Conservation (phyloP, 2,797 vertebrate genomes). For the Hybognathus amarus region DNA sequence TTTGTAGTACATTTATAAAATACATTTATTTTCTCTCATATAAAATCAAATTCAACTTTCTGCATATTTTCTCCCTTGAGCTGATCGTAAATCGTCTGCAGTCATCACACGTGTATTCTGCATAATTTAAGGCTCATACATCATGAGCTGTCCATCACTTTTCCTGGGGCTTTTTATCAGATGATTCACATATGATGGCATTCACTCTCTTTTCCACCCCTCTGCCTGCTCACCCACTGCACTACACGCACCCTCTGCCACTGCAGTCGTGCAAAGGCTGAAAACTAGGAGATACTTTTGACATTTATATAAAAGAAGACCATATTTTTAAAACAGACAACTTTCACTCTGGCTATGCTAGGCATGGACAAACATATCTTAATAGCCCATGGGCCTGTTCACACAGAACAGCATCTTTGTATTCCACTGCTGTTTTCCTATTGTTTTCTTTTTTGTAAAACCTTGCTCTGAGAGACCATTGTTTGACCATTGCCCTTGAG, state of each 20-base stretch:
- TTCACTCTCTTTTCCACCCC: slow-evolving; percentile 32
- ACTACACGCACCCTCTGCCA: slow-evolving; percentile 13
- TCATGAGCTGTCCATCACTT: slow-evolving; percentile 47
- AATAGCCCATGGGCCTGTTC: background rate
- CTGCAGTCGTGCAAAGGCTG: background rate
- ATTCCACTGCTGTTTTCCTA: background rate
- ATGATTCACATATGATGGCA: slow-evolving; percentile 44
- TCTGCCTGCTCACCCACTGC: slow-evolving; percentile 41
- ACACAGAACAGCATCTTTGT: background rate
- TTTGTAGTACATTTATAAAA: slow-evolving; percentile 30
- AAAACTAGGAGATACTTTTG: slow-evolving; percentile 4
- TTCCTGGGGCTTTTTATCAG: slow-evolving; percentile 44
- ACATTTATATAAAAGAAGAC: background rate
- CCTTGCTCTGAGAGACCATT: background rate
- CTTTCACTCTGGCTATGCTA: background rate
- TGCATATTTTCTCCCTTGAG: slow-evolving; percentile 18
- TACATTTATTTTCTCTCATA: slow-evolving; percentile 24
- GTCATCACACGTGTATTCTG: slow-evolving; percentile 33
- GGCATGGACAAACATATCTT: background rate
- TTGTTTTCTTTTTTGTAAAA: background rate
- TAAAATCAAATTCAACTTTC: slow-evolving; percentile 26
- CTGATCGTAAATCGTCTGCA: slow-evolving; percentile 24
- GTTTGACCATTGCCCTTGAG: background rate
- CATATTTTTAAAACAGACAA: background rate
- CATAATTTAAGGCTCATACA: slow-evolving; percentile 38